Conservation (phyloP, 2,888 invertebrate species). For the Philonicus albiceps region DNA sequence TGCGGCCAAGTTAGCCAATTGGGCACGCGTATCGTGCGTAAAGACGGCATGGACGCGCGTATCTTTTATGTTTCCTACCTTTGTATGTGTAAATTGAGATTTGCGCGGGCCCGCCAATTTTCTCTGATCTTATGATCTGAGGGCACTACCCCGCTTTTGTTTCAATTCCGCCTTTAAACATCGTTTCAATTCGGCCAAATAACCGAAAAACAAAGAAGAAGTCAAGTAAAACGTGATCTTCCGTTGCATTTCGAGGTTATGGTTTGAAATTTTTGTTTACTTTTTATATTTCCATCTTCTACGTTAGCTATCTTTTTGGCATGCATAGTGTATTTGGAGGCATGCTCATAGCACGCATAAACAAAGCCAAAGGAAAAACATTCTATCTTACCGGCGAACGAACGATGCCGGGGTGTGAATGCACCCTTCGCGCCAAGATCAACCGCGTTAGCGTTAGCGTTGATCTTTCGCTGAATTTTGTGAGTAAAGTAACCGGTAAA, state of each 20-base stretch:
- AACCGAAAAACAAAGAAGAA: not conserved
- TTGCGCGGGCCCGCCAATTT: not conserved
- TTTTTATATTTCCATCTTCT: not conserved
- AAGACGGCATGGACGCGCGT: not conserved
- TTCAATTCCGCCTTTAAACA: not conserved
- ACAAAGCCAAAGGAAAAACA: not conserved
- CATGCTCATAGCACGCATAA: constrained; percentile 4
- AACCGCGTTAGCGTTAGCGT: not conserved
- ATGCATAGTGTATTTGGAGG: not conserved
- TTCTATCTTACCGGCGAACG: not conserved
- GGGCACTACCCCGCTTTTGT: not conserved
- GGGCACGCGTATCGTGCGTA: not conserved
- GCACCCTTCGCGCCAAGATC: not conserved
- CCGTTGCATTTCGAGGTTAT: constrained; percentile 1
- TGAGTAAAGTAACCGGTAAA: not conserved
- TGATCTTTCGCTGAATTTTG: not conserved
- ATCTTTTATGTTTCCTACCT: not conserved
- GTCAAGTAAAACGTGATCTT: not conserved
- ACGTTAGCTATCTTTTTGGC: not conserved
- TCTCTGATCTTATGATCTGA: not conserved
- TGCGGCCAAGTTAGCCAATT: not conserved
- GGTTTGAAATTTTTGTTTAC: not conserved
- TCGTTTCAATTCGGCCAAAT: not conserved
- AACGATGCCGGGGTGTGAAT: not conserved
- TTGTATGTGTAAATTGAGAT: not conserved